These are phyloP conservation scores for Dicentrarchus labrax DNA, from an alignment of 2,113 vertebrate species.

Conservation along the genomic window DNA sequence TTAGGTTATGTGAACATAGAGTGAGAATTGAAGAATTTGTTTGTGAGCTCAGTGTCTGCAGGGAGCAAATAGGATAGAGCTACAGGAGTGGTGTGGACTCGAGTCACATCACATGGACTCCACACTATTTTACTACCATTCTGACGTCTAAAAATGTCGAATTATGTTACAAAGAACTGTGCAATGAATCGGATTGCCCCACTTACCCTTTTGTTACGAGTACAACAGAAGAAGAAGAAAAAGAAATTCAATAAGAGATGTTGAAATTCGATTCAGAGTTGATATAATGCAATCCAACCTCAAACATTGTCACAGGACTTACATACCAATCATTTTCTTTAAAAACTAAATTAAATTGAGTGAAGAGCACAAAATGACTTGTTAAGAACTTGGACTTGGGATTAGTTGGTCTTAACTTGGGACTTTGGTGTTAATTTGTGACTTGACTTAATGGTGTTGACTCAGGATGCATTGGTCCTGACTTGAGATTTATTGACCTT, in stretches of 20 bases:
- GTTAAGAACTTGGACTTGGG: no score
- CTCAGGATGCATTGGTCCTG: not conserved
- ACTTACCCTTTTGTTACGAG: not conserved
- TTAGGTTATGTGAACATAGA: conserved; percentile 56
- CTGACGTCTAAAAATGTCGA: not conserved
- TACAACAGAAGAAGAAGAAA: not conserved
- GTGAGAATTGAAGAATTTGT: conserved; percentile 34
- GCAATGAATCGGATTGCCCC: not conserved
- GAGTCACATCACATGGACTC: not conserved
- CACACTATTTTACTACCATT: not conserved
- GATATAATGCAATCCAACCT: not conserved
- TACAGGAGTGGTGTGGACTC: not conserved
- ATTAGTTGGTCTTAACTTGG: not conserved
- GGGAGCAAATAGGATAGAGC: not conserved
- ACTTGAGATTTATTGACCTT: not conserved
- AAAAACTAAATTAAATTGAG: no score
- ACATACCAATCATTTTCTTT: not conserved
- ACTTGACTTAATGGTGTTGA: not conserved
- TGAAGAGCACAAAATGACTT: no score
- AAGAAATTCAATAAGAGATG: not conserved
- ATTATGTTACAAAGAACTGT: not conserved
- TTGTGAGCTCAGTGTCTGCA: conserved; percentile 3
- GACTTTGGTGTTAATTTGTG: not conserved
- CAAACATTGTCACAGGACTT: not conserved
- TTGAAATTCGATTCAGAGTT: not conserved